phyloP scores from a whole-genome alignment of 1,140 invertebrate genomes.

The Dendrolimus kikuchii region DNA sequence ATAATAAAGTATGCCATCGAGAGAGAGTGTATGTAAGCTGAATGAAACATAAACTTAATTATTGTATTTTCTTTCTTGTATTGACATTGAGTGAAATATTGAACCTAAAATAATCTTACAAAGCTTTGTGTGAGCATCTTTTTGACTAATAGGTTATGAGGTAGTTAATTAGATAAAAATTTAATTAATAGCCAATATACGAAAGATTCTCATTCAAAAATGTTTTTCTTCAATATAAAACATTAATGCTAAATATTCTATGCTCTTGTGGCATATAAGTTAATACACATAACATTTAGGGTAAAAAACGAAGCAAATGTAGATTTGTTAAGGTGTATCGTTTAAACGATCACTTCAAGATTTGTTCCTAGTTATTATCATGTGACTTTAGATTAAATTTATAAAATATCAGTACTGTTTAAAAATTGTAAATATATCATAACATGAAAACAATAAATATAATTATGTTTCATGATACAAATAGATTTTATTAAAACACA shows the following conservation, averaged over 20 bases:
- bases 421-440: too few species aligned
- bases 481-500: neutral
- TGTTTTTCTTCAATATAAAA: too few species aligned
- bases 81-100: constrained; percentile 22
- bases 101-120: neutral
- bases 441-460: too few species aligned
- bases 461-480: too few species aligned
- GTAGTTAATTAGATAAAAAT: too few species aligned
- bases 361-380: constrained; percentile 35
- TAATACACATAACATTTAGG: constrained; percentile 4
- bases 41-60: too few species aligned
- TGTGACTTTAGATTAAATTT: constrained; percentile 26
- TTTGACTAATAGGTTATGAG: too few species aligned
- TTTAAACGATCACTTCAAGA: constrained; percentile 21
- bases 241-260: neutral
- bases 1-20: neutral
- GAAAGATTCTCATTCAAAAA: too few species aligned
- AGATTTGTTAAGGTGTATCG: constrained; percentile 15
- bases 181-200: too few species aligned
- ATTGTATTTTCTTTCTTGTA: constrained; percentile 19
- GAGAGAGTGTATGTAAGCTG: neutral
- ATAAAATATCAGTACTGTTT: neutral
- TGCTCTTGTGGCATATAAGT: constrained; percentile 5
- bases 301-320: constrained; percentile 4
- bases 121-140: too few species aligned